Base-by-base conservation (phyloP, 1,140 invertebrate genomes). In the Caerostris darwini region DNA sequence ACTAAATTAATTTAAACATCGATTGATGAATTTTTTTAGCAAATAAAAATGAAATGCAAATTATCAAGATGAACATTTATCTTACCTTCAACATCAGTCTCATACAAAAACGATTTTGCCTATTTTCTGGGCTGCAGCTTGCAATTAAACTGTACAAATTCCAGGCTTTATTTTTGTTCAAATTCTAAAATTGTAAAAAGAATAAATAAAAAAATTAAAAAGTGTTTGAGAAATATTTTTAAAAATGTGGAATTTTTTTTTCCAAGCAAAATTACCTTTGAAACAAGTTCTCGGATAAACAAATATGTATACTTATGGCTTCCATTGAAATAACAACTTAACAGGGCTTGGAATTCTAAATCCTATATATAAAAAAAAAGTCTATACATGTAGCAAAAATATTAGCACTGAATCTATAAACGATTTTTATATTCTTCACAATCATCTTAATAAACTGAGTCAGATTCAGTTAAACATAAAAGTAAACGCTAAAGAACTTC, bases 91-190 rank as follows among this genome's bases (percentile, higher is more conserved):
- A 95, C 67, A 98, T 97, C 2, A 98, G 96, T 82, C 98, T 96
- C 94, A 98, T 97, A 82, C 98, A 97, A 95, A 98, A 99, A 95
- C 97, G 97, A 95, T 97, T 97, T 95, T 99, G 98, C 56, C 98
- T 96, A 10, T 97, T 97, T 96, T 99, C 98, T 94, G 98, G 97
- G 0, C 97, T 96, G 58, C 96, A 96, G 94, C 97, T 97, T 53
- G 98, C 97, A n/a, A 98, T 95, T 86, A 96, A 95, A 94, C 95
- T 93, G 77, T 98, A 97, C 57, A 98, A 95, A 96, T 99, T 99
- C 98, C 98, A 99, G 61, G 97, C 96, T 89, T 97, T 96, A 58
- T 97, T 96, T 71, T 61, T 97, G 56, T 97, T 96, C 6, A 97
- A 96, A 94, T 97, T 96, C 95, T 97, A 97, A 96, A 3, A 98